A percentile compares a stretch with the other conserved stretches of the same genome.
Evolutionary conservation across 2,113 vertebrate species (phyloP).

Genomic region (Camelus bactrianus): DNA sequence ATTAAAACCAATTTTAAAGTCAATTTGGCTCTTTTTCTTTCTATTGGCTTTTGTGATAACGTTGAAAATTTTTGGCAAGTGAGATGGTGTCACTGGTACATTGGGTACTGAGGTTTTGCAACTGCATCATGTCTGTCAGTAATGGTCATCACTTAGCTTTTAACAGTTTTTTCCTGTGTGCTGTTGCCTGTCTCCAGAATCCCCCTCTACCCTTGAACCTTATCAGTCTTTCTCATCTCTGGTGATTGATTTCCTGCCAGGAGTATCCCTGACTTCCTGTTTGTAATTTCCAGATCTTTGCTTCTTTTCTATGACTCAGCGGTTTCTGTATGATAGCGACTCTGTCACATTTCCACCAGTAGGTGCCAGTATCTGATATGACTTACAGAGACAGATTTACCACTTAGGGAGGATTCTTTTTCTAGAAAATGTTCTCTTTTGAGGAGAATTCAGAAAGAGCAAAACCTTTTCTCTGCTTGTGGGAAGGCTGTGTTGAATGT

Average conservation of each 20-base stretch:
- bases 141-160: background rate
- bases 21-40: background rate
- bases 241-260: background rate
- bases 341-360: slow-evolving; percentile 62
- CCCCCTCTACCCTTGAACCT: background rate
- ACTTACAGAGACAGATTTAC: background rate
- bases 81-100: background rate
- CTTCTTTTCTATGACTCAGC: background rate
- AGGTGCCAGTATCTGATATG: slow-evolving; percentile 65
- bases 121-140: background rate
- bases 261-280: background rate
- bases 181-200: slow-evolving; percentile 4
- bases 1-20: slow-evolving; percentile 8
- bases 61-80: background rate
- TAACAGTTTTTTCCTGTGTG: background rate
- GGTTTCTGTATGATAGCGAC: background rate
- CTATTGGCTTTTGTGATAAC: background rate
- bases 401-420: slow-evolving; percentile 56
- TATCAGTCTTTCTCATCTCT: background rate
- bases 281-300: slow-evolving; percentile 8
- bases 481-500: background rate
- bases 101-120: background rate
- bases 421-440: background rate
- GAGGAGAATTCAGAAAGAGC: slow-evolving; percentile 29
- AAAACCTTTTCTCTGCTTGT: background rate